A percentile compares a stretch with the other conserved stretches of the same genome.
Evolutionary conservation across 2,113 vertebrate species (phyloP).

Genomic region (Himantopus leucocephalus): DNA sequence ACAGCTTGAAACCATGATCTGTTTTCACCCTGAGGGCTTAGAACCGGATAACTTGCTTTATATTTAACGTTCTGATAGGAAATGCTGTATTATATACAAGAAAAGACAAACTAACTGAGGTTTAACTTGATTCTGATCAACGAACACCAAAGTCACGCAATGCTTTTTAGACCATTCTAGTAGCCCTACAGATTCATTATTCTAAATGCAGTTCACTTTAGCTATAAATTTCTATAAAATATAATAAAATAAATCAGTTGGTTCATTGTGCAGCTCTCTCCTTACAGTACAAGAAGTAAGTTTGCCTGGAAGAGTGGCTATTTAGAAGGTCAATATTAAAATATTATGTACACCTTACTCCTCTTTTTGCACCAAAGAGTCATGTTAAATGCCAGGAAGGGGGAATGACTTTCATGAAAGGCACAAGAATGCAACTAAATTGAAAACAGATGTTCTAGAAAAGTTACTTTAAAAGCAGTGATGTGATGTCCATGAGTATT

Average conservation of each 20-base stretch:
- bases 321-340: neutral
- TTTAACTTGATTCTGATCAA: neutral
- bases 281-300: neutral
- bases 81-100: neutral
- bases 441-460: neutral
- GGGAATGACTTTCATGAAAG: neutral
- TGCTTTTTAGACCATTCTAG: neutral
- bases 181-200: neutral
- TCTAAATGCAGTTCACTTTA: neutral
- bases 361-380: neutral
- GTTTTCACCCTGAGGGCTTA: neutral
- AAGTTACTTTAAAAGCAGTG: neutral
- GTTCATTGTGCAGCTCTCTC: neutral
- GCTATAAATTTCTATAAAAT: neutral
- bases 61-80: neutral
- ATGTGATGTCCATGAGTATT: neutral
- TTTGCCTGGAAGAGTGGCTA: neutral
- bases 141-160: neutral
- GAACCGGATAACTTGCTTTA: neutral
- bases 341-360: neutral
- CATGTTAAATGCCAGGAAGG: neutral
- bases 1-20: neutral
- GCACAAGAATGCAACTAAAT: neutral
- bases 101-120: neutral
- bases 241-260: accelerated